Percentiles rank a stretch among this genome's conserved stretches.
Conservation (phyloP, 1,140 invertebrate species). For the Acyrthosiphon pisum region DNA sequence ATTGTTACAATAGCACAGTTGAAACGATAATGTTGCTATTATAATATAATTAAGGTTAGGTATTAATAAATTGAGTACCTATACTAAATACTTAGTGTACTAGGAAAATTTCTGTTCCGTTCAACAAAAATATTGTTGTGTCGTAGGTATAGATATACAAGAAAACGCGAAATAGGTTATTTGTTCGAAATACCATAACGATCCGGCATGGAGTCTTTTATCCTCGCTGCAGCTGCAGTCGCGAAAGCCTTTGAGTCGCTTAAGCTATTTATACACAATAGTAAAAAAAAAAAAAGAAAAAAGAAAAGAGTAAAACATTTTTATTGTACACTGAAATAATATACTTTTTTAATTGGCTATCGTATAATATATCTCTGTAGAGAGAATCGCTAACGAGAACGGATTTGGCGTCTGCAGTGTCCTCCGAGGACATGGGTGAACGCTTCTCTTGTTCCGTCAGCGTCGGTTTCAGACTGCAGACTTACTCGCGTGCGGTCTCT, state of each 20-base stretch:
- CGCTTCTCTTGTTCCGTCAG: not conserved
- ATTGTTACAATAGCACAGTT: not conserved
- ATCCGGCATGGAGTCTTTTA: not conserved
- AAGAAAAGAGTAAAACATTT: not conserved
- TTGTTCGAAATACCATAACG: slow-evolving; percentile 10
- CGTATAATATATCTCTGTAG: not conserved
- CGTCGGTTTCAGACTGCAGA: not conserved
- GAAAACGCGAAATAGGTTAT: not conserved
- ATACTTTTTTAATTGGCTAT: slow-evolving; percentile 45
- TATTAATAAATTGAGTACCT: not conserved
- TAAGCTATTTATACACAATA: slow-evolving; percentile 28
- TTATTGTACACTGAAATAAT: slow-evolving; percentile 8
- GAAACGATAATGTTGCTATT: not conserved
- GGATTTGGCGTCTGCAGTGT: not conserved
- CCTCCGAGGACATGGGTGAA: not conserved
- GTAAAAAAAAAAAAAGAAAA: not conserved
- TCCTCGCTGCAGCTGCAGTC: not conserved
- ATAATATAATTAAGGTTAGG: not conserved
- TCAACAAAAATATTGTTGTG: not conserved
- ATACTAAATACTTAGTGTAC: no score
- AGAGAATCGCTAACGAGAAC: slow-evolving; percentile 21
- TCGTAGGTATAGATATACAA: not conserved
- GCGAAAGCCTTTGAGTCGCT: not conserved
- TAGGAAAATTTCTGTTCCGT: not conserved
- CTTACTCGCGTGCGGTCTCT: not conserved